Percentiles rank a stretch among this genome's conserved stretches.
These are phyloP conservation scores for Drosophila suzukii DNA, from an alignment of 1,140 invertebrate genomes.

Conservation along the genomic window DNA sequence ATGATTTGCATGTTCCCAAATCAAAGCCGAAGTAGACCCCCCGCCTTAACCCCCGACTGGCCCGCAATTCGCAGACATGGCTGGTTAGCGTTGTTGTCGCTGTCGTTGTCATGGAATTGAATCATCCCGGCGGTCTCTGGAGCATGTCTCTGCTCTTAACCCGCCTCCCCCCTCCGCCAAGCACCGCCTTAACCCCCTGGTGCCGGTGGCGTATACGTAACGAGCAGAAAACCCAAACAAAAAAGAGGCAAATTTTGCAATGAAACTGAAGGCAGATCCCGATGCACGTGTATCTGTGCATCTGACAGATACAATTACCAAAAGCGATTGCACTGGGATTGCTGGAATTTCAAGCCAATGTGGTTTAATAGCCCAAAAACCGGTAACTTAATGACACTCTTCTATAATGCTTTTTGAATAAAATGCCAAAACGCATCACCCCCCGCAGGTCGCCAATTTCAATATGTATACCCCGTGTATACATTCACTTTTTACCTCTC, in stretches of 20 bases:
- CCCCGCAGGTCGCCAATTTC: constrained; percentile 8
- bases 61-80: constrained; percentile 11
- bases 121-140: constrained; percentile 44
- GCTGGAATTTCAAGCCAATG: constrained; percentile 59
- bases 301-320: constrained; percentile 61
- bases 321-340: constrained; percentile 48
- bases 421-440: constrained; percentile 48
- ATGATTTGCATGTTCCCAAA: constrained; percentile 51
- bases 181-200: background rate
- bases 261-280: constrained; percentile 10
- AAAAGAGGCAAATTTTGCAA: constrained; percentile 36
- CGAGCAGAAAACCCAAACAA: constrained; percentile 11
- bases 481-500: constrained; percentile 45
- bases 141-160: constrained; percentile 20
- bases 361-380: constrained; percentile 62
- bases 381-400: constrained; percentile 61
- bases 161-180: background rate
- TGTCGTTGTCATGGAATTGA: constrained; percentile 47
- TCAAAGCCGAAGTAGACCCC: constrained; percentile 15
- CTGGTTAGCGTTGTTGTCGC: constrained; percentile 11
- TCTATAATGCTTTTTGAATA: constrained; percentile 50
- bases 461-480: background rate
- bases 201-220: constrained; percentile 30
- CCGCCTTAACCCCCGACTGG: background rate
- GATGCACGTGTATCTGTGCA: constrained; percentile 37